Evolutionary conservation across 2,113 vertebrate species (phyloP).

Genomic region (Lepidothrix coronata): DNA sequence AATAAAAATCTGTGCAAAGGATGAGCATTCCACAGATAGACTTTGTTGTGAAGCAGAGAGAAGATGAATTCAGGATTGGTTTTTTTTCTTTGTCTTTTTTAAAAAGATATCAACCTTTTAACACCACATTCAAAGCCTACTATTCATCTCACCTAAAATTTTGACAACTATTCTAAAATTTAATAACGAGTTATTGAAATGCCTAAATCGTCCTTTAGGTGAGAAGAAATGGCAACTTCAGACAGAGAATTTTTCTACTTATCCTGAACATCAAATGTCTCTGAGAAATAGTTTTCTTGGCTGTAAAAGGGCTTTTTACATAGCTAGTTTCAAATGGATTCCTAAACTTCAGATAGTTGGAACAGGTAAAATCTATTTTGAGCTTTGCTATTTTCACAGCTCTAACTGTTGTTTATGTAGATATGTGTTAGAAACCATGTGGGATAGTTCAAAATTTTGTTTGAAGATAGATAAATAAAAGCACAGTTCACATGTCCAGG

Average conservation of each 20-base stretch:
- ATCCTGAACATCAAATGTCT: not conserved
- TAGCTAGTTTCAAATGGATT: not conserved
- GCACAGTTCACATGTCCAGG: not conserved
- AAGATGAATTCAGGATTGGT: not conserved
- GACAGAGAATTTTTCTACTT: not conserved
- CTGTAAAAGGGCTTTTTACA: not conserved
- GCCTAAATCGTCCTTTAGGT: not conserved
- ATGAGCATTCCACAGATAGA: not conserved
- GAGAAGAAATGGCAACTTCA: not conserved
- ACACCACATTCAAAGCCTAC: not conserved
- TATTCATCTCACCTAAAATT: not conserved
- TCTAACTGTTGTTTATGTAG: not conserved
- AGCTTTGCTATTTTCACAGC: not conserved
- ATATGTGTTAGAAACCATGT: not conserved
- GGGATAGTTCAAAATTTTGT: not conserved
- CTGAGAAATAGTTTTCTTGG: not conserved
- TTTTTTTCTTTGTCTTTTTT: not conserved
- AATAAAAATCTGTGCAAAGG: not conserved
- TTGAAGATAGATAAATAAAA: constrained; percentile 12
- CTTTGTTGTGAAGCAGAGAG: not conserved
- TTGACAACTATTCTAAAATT: not conserved
- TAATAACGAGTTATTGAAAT: not conserved
- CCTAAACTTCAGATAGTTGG: not conserved
- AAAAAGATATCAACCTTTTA: not conserved
- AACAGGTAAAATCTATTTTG: not conserved